These are phyloP conservation scores for Penaeus monodon DNA, from an alignment of 2,888 invertebrate genomes.

Conservation along the genomic window DNA sequence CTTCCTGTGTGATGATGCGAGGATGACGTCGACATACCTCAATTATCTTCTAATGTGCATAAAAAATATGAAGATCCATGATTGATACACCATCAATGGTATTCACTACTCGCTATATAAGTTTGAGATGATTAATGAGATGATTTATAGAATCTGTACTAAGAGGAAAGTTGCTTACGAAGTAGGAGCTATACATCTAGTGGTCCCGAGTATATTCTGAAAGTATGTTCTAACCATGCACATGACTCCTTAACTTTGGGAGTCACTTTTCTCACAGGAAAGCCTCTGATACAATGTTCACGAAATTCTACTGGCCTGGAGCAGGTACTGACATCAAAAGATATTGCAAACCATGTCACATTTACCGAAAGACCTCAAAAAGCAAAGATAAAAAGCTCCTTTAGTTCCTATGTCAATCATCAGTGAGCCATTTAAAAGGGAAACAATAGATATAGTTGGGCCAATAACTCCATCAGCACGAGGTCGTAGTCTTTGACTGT, in stretches of 20 bases:
- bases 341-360: neutral
- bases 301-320: neutral
- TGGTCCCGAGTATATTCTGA: too few relatives aligned
- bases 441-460: too few relatives aligned
- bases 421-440: constrained; percentile 2
- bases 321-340: neutral
- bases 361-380: constrained; percentile 12
- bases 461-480: neutral
- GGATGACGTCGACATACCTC: too few relatives aligned
- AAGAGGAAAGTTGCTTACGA: too few relatives aligned
- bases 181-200: too few relatives aligned
- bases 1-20: too few relatives aligned
- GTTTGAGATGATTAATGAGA: too few relatives aligned
- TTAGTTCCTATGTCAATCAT: neutral
- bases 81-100: too few relatives aligned
- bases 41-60: too few relatives aligned
- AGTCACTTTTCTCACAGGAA: neutral
- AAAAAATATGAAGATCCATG: too few relatives aligned
- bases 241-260: neutral
- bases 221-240: neutral
- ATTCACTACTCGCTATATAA: too few relatives aligned
- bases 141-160: too few relatives aligned
- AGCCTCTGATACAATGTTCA: neutral
- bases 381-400: neutral
- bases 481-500: neutral